phyloP scores from a whole-genome alignment of 2,888 invertebrate species.

The Amiota communis region DNA sequence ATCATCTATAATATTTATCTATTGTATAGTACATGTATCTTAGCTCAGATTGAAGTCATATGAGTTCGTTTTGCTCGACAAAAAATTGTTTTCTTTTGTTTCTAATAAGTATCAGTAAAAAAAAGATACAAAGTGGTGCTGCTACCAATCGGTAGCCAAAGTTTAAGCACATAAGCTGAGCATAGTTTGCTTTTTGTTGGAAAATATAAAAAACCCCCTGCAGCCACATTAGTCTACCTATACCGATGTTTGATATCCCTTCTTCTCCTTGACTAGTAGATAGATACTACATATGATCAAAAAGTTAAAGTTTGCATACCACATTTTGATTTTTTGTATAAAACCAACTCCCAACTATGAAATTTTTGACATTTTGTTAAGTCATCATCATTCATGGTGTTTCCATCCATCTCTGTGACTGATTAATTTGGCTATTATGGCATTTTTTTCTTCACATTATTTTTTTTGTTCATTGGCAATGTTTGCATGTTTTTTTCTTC shows the following conservation, averaged over 20 bases:
- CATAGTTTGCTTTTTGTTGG: too few relatives aligned
- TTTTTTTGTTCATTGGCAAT: conserved; percentile 39
- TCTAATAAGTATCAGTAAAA: neutral
- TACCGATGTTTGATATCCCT: too few relatives aligned
- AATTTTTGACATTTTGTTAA: conserved; percentile 65
- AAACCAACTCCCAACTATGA: neutral
- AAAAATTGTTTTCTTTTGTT: conserved; percentile 15
- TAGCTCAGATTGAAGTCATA: too few relatives aligned
- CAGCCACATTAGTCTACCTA: too few relatives aligned
- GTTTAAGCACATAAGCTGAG: too few relatives aligned
- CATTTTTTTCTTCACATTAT: conserved; percentile 52
- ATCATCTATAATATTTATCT: neutral
- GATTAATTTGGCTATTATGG: conserved; percentile 67
- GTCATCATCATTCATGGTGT: conserved; percentile 57
- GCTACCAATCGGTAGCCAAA: conserved; percentile 26
- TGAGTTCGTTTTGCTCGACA: neutral
- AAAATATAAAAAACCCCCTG: too few relatives aligned
- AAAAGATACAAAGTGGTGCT: neutral
- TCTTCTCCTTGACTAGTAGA: too few relatives aligned
- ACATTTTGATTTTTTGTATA: neutral
- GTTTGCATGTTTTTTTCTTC: conserved; percentile 45
- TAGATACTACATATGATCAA: too few relatives aligned
- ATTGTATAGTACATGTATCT: too few relatives aligned
- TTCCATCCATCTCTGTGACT: conserved; percentile 59
- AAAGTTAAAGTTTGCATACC: conserved; percentile 22